Base-by-base conservation (phyloP, 1,140 invertebrate genomes). In the Plodia interpunctella region DNA sequence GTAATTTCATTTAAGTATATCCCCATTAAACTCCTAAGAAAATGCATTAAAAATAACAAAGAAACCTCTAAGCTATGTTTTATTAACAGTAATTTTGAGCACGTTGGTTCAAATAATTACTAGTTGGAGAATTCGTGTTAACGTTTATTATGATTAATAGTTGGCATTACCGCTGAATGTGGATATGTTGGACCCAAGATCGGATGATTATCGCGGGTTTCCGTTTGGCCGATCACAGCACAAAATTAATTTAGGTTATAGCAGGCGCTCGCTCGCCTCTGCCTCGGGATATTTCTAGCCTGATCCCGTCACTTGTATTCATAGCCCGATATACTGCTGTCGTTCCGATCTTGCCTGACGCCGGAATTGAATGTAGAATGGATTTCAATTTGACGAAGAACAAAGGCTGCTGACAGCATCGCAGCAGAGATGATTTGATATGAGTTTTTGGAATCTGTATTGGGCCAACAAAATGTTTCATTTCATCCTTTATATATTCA, bases 191-290 rank as follows among this genome's bases (percentile, higher is more conserved):
- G 55, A 69, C 53, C 64, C 60, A 60, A 83, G 76, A 80, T 81
- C 60, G 65, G 70, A 70, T 76, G 73, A 83, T 84, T 77, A 82
- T 81, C 70, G 69, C 69, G 59, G 54, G 65, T 58, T 80, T 61
- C 74, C 76, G 74, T 66, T 68, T 72, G 70, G 72, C 64, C 75
- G 76, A 76, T 81, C 82, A 81, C 66, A 76, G 73, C 66, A 70
- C 71, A 75, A 80, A 80, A 87, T 88, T 85, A 82, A 87, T 80
- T 84, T 81, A 78, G 76, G 61, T 78, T 80, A 74, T 79, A 74
- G 62, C 51, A 21, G 51, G 8, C 30, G 19, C 51, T 53, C 20
- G n/a, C 51, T 53, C 19, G 51, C 19, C 21, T 25, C 9, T 5
- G 8, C 49, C 20, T 9, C 60, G 57, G 66, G 68, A 60, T 77